Base-by-base conservation (phyloP, 2,888 invertebrate species). In the Cheilosia impressa region DNA sequence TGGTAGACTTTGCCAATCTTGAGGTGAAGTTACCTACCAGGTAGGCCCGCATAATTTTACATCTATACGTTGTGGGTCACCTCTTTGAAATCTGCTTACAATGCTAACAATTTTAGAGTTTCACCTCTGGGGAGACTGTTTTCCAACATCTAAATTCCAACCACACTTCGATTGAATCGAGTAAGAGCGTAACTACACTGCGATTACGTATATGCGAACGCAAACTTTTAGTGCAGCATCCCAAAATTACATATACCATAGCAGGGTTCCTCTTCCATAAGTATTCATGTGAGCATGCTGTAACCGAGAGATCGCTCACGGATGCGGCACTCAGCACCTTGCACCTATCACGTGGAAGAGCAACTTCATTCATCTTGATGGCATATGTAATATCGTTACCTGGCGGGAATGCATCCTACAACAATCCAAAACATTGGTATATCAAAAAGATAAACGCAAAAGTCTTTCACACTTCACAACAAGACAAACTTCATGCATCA, bases 361-460 rank as follows among this genome's bases (percentile, higher is more conserved):
- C 38, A 55, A 38, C 55, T 57, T 72, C 50, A 57, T 52, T 50
- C 31, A 57, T 63, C 41, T 43, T 72, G 71, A 65, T 65, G 50
- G 22, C 41, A 17, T 43, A 63, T 47, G 34, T 13, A 38, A 38
- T 69, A 60, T 41, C 58, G 34, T 19, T 72, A 10, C 19, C 22
- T 22, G 13, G 0, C 13, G 27, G 15, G 57, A 63, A 47, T 50
- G 47, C 78, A 78, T 22, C 22, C 3, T 55, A 58, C 6, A 15
- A 27, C 57, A 38, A 4, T n/a, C n/a, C 13, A 38, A 38, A 38
- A 38, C 38, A 38, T 17, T 73, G 45, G 7, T 47, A 47, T 57
- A 27, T 47, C 24, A 41, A 24, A 52, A 45, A 43, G 27, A 41
- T 45, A n/a, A 66, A 57, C 19, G 27, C 15, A 60, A 22, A 2